Evolutionary conservation across 2,888 invertebrate genomes (phyloP).

Genomic region (Tenthredo amoena): DNA sequence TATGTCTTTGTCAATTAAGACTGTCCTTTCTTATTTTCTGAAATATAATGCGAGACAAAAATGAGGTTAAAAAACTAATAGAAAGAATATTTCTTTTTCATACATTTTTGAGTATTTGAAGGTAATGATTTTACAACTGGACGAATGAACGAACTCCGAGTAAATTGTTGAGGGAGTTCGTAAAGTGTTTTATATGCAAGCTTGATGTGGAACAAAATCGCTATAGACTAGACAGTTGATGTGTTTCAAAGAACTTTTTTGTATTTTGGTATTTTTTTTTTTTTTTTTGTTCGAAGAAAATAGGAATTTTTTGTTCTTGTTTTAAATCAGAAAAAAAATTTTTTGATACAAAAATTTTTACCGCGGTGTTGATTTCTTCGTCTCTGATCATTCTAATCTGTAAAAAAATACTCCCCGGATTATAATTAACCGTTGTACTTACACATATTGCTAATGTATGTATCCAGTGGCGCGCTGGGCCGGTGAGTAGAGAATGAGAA

Average conservation of each 20-base stretch:
- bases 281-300: too few species aligned
- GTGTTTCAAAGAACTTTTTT: neutral
- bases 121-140: too few species aligned
- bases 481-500: neutral
- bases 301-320: neutral
- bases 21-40: neutral
- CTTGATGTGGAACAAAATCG: neutral
- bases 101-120: too few species aligned
- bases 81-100: too few species aligned
- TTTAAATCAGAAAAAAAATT: neutral
- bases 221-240: neutral
- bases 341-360: neutral
- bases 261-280: neutral
- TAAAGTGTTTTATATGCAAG: neutral
- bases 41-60: neutral
- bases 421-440: neutral
- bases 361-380: neutral
- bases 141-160: too few species aligned
- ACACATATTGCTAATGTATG: neutral
- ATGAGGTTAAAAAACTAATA: too few species aligned
- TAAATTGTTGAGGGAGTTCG: neutral
- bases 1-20: neutral
- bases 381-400: neutral
- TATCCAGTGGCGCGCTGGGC: neutral
- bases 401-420: neutral